Conservation (phyloP, 2,888 invertebrate species). For the Cephus nigrinus region DNA sequence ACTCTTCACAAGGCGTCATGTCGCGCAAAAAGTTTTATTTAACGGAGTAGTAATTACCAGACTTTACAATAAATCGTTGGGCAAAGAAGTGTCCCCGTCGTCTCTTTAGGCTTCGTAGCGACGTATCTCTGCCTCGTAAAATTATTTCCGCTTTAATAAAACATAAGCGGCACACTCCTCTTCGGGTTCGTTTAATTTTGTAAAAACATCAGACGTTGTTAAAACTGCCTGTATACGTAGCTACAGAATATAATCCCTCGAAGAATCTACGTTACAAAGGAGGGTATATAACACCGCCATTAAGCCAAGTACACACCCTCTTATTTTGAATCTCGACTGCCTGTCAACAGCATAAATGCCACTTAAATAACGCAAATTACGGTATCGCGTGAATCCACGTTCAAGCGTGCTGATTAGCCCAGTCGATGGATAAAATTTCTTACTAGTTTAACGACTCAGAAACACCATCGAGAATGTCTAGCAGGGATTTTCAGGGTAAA, state of each 20-base stretch:
- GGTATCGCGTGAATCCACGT: background rate
- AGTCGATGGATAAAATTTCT: background rate
- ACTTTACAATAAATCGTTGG: slow-evolving; percentile 41
- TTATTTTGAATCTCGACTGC: background rate
- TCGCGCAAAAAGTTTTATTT: slow-evolving; percentile 43
- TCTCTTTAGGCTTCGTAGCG: background rate
- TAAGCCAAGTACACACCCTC: background rate
- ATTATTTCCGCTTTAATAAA: background rate
- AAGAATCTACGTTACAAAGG: background rate
- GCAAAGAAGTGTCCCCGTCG: background rate
- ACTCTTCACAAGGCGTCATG: slow-evolving; percentile 36
- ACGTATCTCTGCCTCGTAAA: background rate
- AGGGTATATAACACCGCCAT: background rate
- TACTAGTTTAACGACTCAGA: background rate
- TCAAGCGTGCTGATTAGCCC: background rate
- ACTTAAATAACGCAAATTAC: slow-evolving; percentile 4
- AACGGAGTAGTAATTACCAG: slow-evolving; percentile 50
- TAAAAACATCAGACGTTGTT: background rate
- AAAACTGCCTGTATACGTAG: background rate
- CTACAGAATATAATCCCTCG: background rate
- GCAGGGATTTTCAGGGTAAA: background rate
- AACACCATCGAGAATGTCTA: background rate
- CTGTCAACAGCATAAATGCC: background rate
- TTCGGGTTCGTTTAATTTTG: background rate
- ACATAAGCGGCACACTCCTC: background rate